A percentile compares a stretch with the other conserved stretches of the same genome.
These are phyloP conservation scores for Formica aserva DNA, from an alignment of 2,888 invertebrate species.

Conservation along the genomic window DNA sequence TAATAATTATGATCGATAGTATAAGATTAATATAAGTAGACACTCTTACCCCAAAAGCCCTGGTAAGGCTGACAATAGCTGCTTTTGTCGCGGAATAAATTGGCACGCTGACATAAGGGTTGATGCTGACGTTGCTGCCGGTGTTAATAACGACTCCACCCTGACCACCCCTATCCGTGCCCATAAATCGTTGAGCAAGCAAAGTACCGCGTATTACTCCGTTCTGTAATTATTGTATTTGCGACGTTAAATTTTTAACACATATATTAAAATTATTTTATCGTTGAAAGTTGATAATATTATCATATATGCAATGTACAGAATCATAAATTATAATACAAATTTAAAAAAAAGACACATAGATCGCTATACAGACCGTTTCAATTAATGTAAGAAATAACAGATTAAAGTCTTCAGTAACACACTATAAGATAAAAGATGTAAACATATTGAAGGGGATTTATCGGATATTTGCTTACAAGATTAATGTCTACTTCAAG, in stretches of 20 bases:
- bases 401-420: conserved; percentile 8
- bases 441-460: conserved; percentile 1
- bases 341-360: background rate
- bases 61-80: conserved; percentile 91
- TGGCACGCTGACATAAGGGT: conserved; percentile 91
- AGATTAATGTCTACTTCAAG: conserved; percentile 92
- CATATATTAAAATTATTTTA: background rate
- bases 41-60: conserved; percentile 89
- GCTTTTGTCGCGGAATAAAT: conserved; percentile 93
- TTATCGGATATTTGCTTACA: conserved; percentile 85
- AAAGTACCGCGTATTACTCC: conserved; percentile 92
- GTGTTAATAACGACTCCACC: conserved; percentile 93
- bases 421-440: background rate
- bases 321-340: background rate
- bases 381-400: background rate
- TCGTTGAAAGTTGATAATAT: background rate
- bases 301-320: background rate
- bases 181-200: conserved; percentile 91
- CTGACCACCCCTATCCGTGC: conserved; percentile 91
- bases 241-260: conserved; percentile 1
- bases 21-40: background rate
- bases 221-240: conserved; percentile 87
- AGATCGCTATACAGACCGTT: background rate
- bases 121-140: conserved; percentile 90
- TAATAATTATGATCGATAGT: background rate